phyloP scores from a whole-genome alignment of 2,113 vertebrate species.

The Cacatua alba region DNA sequence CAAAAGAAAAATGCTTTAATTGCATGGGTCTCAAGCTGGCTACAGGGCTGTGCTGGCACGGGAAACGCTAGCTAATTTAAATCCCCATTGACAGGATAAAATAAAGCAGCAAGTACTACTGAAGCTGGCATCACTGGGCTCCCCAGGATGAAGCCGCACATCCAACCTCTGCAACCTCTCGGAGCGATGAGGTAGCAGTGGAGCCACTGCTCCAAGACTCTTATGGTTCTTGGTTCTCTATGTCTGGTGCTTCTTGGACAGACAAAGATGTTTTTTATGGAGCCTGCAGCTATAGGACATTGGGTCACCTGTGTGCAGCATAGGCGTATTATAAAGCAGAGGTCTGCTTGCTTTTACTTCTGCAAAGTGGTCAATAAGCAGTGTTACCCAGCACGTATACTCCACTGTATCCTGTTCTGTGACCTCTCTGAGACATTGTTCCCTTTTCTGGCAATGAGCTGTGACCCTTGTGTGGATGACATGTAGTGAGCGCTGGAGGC shows the following conservation, averaged over 20 bases:
- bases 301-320: neutral
- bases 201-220: neutral
- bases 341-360: neutral
- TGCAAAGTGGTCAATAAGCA: rapidly evolving
- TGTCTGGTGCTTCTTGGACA: neutral
- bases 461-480: neutral
- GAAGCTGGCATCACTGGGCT: neutral
- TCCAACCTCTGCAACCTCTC: neutral
- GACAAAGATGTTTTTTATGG: neutral
- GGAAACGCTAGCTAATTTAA: neutral
- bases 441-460: neutral
- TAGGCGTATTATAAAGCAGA: neutral
- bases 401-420: neutral
- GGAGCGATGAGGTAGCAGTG: neutral
- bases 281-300: neutral
- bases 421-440: neutral
- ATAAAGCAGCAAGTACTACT: neutral
- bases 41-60: neutral
- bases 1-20: neutral
- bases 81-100: neutral
- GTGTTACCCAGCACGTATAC: rapidly evolving
- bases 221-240: neutral
- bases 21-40: neutral
- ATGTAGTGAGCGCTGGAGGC: rapidly evolving
- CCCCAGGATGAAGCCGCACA: neutral